Evolutionary conservation across 2,797 vertebrate genomes (phyloP).

Genomic region (Anableps anableps): DNA sequence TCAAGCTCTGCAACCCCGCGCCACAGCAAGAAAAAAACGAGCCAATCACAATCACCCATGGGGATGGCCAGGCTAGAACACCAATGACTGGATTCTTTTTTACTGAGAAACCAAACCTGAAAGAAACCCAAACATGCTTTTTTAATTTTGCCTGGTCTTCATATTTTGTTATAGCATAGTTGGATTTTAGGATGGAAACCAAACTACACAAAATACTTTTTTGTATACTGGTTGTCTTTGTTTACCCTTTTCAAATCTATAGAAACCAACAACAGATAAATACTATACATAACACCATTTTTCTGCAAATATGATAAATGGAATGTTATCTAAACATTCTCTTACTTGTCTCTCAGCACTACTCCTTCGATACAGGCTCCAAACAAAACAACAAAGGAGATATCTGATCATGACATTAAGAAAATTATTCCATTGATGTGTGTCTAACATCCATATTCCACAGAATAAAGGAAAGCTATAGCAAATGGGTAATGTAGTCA

Average conservation of each 20-base stretch:
- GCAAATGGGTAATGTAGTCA: background rate
- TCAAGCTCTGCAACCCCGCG: slow-evolving; percentile 94
- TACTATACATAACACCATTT: background rate
- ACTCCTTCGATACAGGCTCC: slow-evolving; percentile 96
- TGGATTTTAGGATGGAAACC: background rate
- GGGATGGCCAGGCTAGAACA: slow-evolving; percentile 93
- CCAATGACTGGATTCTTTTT: slow-evolving; percentile 90
- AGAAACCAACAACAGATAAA: background rate
- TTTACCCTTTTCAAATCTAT: background rate
- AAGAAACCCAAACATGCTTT: slow-evolving; percentile 4
- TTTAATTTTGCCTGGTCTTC: background rate
- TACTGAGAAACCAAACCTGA: slow-evolving; percentile 90
- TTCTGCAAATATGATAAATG: background rate
- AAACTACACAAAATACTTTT: background rate
- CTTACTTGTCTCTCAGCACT: slow-evolving; percentile 94
- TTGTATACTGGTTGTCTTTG: background rate
- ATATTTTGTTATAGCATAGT: background rate
- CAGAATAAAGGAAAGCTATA: background rate
- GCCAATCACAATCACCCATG: slow-evolving; percentile 96
- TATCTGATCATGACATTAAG: slow-evolving; percentile 85
- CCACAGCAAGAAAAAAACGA: slow-evolving; percentile 97
- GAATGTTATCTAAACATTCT: background rate
- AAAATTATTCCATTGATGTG: slow-evolving; percentile 20
- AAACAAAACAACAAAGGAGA: slow-evolving; percentile 92
- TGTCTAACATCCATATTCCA: background rate